Percentiles rank a stretch among this genome's conserved stretches.
Conservation (phyloP, 1,140 invertebrate species). For the Drosophila azteca region DNA sequence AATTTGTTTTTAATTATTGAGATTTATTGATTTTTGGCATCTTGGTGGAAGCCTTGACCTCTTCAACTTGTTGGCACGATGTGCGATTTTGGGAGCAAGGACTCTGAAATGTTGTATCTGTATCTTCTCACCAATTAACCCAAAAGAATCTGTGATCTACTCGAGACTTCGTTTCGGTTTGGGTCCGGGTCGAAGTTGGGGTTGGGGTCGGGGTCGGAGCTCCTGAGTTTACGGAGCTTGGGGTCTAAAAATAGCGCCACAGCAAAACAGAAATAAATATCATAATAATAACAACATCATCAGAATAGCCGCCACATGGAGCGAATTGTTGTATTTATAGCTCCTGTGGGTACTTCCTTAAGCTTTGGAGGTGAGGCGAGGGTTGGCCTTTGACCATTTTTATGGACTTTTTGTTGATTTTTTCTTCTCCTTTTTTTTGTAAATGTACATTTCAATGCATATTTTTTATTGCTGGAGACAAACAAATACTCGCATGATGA, state of each 20-base stretch:
- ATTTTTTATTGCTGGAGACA: slow-evolving; percentile 5
- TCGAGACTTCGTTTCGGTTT: slow-evolving; percentile 14
- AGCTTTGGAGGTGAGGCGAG: slow-evolving; percentile 4
- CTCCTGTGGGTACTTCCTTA: slow-evolving; percentile 7
- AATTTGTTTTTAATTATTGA: slow-evolving; percentile 71
- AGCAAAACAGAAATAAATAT: slow-evolving; percentile 31
- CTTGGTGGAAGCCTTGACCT: slow-evolving; percentile 50
- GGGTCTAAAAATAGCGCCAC: slow-evolving; percentile 25
- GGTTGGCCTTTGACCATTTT: slow-evolving; percentile 8
- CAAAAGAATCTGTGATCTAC: slow-evolving; percentile 15
- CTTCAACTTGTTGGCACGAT: slow-evolving; percentile 16
- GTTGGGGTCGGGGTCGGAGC: too few relatives aligned
- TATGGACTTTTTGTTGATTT: slow-evolving; percentile 1
- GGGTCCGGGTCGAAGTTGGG: too few relatives aligned
- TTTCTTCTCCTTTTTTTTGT: slow-evolving; percentile 8
- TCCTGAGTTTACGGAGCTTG: neutral
- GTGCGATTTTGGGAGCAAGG: slow-evolving; percentile 8
- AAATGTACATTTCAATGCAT: slow-evolving; percentile 6
- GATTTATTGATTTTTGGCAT: slow-evolving; percentile 69
- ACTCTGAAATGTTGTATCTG: neutral
- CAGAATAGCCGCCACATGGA: slow-evolving; percentile 37
- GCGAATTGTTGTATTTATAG: slow-evolving; percentile 43
- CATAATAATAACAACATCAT: slow-evolving; percentile 46
- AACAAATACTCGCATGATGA: slow-evolving; percentile 13
- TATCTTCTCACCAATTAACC: neutral